These are phyloP conservation scores for Tiliqua scincoides DNA, from an alignment of 2,113 vertebrate genomes.

Conservation along the genomic window DNA sequence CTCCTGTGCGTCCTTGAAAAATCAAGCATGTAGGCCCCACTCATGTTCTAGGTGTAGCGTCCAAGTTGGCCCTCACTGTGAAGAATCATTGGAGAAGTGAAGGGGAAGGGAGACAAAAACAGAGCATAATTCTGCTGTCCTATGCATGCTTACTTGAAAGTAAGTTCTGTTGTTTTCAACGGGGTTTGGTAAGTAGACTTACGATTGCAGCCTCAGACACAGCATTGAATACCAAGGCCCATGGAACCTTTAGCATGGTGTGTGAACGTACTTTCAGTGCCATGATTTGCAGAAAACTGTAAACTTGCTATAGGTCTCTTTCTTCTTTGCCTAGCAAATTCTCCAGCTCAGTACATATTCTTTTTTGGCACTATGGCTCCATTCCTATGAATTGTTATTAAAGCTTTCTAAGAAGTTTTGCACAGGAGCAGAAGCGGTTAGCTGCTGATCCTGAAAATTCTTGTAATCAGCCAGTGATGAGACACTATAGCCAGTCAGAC, in stretches of 20 bases:
- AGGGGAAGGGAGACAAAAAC: background rate
- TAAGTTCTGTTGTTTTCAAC: too few species aligned
- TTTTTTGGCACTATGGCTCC: background rate
- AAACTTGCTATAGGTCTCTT: background rate
- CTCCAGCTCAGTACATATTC: background rate
- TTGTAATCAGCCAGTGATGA: background rate
- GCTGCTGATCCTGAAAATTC: background rate
- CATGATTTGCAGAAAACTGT: background rate
- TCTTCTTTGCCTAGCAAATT: background rate
- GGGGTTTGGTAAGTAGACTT: too few species aligned
- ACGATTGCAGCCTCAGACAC: background rate
- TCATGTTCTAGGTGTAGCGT: too few species aligned
- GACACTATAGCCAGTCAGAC: background rate
- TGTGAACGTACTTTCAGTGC: background rate
- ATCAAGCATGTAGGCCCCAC: too few species aligned
- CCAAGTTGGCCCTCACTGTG: background rate
- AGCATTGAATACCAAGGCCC: background rate
- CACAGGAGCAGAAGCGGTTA: background rate
- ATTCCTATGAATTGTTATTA: background rate
- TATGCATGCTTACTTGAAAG: too few species aligned
- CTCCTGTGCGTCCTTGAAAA: too few species aligned
- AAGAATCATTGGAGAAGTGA: background rate
- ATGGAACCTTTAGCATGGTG: background rate
- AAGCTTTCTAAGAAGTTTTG: accelerated
- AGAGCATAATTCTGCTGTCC: background rate